phyloP scores from a whole-genome alignment of 1,140 invertebrate species.

The Drosophila sechellia region DNA sequence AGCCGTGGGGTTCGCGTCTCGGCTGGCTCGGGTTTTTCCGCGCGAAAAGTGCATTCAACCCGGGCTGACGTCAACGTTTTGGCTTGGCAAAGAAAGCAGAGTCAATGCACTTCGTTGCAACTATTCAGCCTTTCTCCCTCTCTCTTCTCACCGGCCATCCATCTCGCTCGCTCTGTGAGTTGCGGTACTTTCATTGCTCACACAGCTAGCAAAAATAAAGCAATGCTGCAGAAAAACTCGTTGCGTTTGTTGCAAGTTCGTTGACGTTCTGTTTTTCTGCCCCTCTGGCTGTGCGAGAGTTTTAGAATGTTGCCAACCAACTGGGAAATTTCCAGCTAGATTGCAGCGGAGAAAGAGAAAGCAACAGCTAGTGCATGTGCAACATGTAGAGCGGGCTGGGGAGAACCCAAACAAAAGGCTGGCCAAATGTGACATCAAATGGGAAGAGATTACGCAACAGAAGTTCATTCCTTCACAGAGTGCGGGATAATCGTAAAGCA shows the following conservation, averaged over 20 bases:
- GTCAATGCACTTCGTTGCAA: slow-evolving; percentile 76
- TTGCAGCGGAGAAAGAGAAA: slow-evolving; percentile 74
- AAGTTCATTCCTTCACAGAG: neutral
- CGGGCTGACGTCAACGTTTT: slow-evolving; percentile 42
- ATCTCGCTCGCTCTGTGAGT: slow-evolving; percentile 51
- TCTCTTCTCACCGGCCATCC: neutral
- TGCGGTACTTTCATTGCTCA: slow-evolving; percentile 82
- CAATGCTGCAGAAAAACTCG: slow-evolving; percentile 43
- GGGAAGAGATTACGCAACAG: slow-evolving; percentile 2
- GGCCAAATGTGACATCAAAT: neutral
- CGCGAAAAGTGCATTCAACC: slow-evolving; percentile 67
- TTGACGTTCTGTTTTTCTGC: slow-evolving; percentile 50
- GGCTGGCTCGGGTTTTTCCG: slow-evolving; percentile 31
- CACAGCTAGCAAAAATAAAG: slow-evolving; percentile 54
- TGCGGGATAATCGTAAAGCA: neutral
- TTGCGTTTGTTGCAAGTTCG: slow-evolving; percentile 62
- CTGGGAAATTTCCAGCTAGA: slow-evolving; percentile 42
- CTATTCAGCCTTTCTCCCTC: slow-evolving; percentile 32
- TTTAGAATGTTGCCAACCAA: slow-evolving; percentile 66
- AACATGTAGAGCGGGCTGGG: slow-evolving; percentile 43
- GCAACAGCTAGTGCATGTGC: slow-evolving; percentile 49
- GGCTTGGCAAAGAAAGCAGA: slow-evolving; percentile 56
- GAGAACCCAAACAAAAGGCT: neutral
- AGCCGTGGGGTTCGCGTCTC: slow-evolving; percentile 20
- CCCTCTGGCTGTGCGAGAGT: slow-evolving; percentile 18